Conservation (phyloP, 2,113 vertebrate species). For the Dascyllus trimaculatus region DNA sequence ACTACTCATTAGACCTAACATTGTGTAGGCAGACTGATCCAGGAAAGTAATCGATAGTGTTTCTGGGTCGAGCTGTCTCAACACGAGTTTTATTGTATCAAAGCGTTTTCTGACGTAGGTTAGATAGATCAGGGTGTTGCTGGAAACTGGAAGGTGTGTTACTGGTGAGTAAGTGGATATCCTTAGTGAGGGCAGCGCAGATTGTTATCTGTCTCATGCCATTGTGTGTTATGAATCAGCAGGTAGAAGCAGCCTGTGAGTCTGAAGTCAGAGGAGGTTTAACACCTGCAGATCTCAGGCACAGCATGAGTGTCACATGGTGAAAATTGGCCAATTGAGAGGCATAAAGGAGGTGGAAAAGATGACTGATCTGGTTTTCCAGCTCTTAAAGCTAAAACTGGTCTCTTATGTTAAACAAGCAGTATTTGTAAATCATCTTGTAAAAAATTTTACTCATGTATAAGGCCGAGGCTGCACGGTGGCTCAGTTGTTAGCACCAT, state of each 20-base stretch:
- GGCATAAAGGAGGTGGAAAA: not conserved
- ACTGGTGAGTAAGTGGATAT: not conserved
- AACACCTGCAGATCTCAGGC: not conserved
- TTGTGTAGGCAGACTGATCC: conserved; percentile 30
- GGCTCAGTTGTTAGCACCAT: too few species aligned
- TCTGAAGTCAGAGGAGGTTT: not conserved
- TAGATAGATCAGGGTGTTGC: not conserved
- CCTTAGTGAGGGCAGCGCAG: not conserved
- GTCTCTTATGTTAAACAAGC: too few species aligned
- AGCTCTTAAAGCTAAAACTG: too few species aligned
- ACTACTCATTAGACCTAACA: conserved; percentile 46
- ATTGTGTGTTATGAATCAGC: not conserved
- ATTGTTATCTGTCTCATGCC: not conserved
- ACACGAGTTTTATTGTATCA: conserved; percentile 4
- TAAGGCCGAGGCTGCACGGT: too few species aligned
- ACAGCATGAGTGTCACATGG: too few species aligned
- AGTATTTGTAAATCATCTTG: too few species aligned
- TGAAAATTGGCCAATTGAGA: not conserved
- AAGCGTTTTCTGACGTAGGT: conserved; percentile 10
- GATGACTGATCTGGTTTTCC: too few species aligned
- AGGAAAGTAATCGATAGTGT: conserved; percentile 5
- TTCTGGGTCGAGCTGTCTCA: not conserved
- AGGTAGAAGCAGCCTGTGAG: not conserved
- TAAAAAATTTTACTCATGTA: too few species aligned
- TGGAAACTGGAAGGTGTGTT: conserved; percentile 10